These are phyloP conservation scores for Nemapogon koenigi DNA, from an alignment of 2,888 invertebrate genomes.

Conservation along the genomic window DNA sequence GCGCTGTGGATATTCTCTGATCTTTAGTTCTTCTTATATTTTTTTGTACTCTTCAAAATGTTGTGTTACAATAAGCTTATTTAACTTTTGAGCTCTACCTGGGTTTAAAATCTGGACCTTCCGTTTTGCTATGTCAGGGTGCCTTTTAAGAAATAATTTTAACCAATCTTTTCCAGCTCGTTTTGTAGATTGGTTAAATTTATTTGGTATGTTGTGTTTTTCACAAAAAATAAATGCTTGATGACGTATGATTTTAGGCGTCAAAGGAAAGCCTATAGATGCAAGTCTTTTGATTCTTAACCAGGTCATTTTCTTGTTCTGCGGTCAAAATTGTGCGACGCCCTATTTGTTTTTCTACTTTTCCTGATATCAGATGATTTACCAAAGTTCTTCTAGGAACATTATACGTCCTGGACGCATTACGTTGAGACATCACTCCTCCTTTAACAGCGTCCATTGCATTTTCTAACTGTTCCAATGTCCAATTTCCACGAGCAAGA, in stretches of 20 bases:
- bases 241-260: conserved; percentile 12
- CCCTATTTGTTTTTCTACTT: not conserved
- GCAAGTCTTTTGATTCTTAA: conserved; percentile 13
- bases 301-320: conserved; percentile 10
- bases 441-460: too few relatives aligned
- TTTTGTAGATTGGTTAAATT: not conserved
- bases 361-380: conserved; percentile 1
- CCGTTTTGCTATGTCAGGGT: not conserved
- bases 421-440: too few relatives aligned
- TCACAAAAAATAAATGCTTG: conserved; percentile 4
- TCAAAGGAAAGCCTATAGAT: conserved; percentile 10
- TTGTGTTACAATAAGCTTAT: conserved; percentile 5
- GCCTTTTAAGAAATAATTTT: not conserved
- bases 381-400: conserved; percentile 5
- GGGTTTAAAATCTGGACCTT: not conserved
- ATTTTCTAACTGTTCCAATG: too few relatives aligned
- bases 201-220: not conserved
- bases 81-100: not conserved
- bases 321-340: not conserved
- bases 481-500: too few relatives aligned
- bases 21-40: conserved; percentile 15
- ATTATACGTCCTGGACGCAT: conserved; percentile 1
- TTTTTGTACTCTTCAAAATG: conserved; percentile 12
- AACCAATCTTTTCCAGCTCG: not conserved
- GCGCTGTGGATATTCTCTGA: conserved; percentile 15